Evolutionary conservation across 1,140 invertebrate species (phyloP).

Genomic region (Drosophila cardini): DNA sequence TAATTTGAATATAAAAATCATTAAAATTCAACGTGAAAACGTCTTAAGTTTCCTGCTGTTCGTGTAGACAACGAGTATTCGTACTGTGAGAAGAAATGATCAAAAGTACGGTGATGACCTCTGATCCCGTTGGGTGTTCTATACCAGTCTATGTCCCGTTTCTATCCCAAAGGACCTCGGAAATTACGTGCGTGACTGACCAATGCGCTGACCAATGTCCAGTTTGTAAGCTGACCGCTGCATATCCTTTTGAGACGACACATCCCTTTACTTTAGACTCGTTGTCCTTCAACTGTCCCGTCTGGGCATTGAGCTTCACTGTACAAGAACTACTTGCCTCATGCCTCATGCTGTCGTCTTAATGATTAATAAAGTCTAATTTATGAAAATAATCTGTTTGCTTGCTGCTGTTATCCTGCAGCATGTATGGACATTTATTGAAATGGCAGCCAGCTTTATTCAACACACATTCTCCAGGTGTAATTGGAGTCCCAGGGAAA

Average conservation of each 20-base stretch:
- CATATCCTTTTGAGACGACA: constrained; percentile 57
- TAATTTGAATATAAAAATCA: constrained; percentile 83
- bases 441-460: constrained; percentile 36
- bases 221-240: constrained; percentile 64
- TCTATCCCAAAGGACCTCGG: constrained; percentile 47
- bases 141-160: constrained; percentile 41
- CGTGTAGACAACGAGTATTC: constrained; percentile 11
- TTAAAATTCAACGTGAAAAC: constrained; percentile 80
- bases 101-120: constrained; percentile 82
- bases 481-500: constrained; percentile 62
- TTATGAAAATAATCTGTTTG: constrained; percentile 83
- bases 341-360: constrained; percentile 64
- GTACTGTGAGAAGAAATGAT: constrained; percentile 78
- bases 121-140: constrained; percentile 73
- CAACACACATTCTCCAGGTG: constrained; percentile 55
- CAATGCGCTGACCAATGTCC: constrained; percentile 81
- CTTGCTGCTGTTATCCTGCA: constrained; percentile 33
- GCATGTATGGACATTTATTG: constrained; percentile 23
- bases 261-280: constrained; percentile 53
- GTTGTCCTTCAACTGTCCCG: constrained; percentile 71
- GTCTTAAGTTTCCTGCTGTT: constrained; percentile 77
- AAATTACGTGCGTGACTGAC: constrained; percentile 79
- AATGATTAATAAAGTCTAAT: constrained; percentile 84
- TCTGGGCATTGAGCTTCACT: background rate
- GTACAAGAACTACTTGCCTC: constrained; percentile 29